These are phyloP conservation scores for Bradypodion ventrale DNA, from an alignment of 2,797 vertebrate species.

Conservation along the genomic window DNA sequence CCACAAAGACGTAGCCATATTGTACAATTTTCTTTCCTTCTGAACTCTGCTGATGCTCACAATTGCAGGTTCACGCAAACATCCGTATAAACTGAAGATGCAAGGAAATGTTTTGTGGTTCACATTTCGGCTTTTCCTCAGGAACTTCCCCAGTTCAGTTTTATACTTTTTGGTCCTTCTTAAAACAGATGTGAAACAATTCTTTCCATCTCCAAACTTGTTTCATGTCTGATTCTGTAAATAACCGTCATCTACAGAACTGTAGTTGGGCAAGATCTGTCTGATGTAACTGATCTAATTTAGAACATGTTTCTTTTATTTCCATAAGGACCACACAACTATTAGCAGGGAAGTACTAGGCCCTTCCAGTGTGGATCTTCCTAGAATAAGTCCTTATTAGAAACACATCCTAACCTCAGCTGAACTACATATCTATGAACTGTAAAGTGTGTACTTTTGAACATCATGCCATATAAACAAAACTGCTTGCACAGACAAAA, in stretches of 20 bases:
- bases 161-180: too few relatives aligned
- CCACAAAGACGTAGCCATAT: too few relatives aligned
- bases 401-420: background rate
- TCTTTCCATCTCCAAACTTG: background rate
- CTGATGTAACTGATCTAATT: background rate
- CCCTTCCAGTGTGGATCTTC: background rate
- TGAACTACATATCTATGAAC: background rate
- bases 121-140: too few relatives aligned
- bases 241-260: background rate
- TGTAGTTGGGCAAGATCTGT: background rate
- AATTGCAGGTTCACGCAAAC: too few relatives aligned
- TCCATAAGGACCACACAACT: background rate
- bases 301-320: background rate
- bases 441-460: background rate
- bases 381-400: background rate
- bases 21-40: too few relatives aligned
- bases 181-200: background rate
- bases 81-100: too few relatives aligned
- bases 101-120: too few relatives aligned
- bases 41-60: too few relatives aligned
- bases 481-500: background rate
- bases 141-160: too few relatives aligned
- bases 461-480: background rate
- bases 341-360: too few relatives aligned
- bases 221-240: constrained; percentile 4